Conservation (phyloP, 2,113 vertebrate genomes). For the Poeciliopsis prolifica region DNA sequence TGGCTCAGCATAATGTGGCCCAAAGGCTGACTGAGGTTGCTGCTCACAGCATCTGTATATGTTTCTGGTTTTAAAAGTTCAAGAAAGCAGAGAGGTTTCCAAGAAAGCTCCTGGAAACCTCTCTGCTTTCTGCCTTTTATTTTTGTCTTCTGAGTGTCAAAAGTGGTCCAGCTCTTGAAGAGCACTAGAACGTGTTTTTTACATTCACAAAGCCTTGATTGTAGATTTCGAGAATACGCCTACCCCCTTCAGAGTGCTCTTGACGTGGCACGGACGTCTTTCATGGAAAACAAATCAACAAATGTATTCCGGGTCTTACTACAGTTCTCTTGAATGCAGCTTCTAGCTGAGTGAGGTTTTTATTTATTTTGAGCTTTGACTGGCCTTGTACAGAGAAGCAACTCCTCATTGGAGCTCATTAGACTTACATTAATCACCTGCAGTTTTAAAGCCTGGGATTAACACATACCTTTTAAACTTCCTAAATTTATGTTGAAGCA, state of each 20-base stretch:
- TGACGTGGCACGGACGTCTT: not conserved
- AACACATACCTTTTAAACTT: not conserved
- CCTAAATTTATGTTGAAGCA: not conserved
- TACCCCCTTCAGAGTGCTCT: not conserved
- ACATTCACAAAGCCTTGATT: not conserved
- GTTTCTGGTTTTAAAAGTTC: not conserved
- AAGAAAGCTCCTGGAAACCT: not conserved
- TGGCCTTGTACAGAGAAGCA: not conserved
- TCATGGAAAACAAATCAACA: not conserved
- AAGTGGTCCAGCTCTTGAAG: not conserved
- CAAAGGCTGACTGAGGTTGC: too few relatives aligned
- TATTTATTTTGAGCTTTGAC: not conserved
- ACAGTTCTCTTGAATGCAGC: not conserved
- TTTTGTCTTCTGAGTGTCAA: not conserved
- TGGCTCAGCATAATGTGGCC: too few relatives aligned
- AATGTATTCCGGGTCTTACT: not conserved
- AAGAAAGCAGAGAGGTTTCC: too few relatives aligned
- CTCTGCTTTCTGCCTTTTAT: not conserved
- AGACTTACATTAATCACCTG: not conserved
- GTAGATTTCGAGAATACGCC: not conserved
- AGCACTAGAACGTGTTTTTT: not conserved
- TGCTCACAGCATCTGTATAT: too few relatives aligned
- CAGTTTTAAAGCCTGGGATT: not conserved
- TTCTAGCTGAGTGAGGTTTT: not conserved
- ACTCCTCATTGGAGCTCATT: not conserved